These are phyloP conservation scores for Adineta ricciae DNA, from an alignment of 2,888 invertebrate species.

Conservation along the genomic window DNA sequence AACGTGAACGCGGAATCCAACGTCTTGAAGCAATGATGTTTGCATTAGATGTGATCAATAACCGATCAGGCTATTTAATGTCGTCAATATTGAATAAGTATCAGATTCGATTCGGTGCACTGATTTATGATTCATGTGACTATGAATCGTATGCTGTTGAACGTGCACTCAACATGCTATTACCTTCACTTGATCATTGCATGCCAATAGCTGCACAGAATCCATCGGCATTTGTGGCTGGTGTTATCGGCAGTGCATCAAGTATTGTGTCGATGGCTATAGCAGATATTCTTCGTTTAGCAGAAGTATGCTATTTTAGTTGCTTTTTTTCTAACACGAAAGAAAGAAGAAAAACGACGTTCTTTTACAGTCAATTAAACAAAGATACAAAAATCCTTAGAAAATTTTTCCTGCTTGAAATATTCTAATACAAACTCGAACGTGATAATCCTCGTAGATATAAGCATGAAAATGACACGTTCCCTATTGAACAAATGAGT, in stretches of 20 bases:
- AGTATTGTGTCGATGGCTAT: conserved; percentile 69
- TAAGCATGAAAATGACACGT: neutral
- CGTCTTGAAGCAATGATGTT: conserved; percentile 58
- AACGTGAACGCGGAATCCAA: conserved; percentile 52
- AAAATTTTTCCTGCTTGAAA: neutral
- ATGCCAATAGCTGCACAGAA: conserved; percentile 50
- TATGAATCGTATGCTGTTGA: conserved; percentile 57
- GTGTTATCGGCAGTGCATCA: conserved; percentile 68
- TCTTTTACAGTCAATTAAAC: neutral
- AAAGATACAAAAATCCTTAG: neutral
- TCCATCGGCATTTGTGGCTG: conserved; percentile 53
- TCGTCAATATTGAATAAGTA: conserved; percentile 42
- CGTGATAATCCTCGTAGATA: neutral
- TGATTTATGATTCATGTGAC: conserved; percentile 57
- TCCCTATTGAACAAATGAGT: neutral
- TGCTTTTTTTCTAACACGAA: no score
- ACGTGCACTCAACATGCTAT: conserved; percentile 53
- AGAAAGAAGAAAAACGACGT: neutral
- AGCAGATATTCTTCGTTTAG: conserved; percentile 66
- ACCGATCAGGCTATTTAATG: conserved; percentile 50
- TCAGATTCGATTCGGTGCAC: conserved; percentile 53
- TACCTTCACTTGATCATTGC: conserved; percentile 53
- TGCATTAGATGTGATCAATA: conserved; percentile 56
- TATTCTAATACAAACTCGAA: neutral
- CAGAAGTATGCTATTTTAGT: conserved; percentile 55